phyloP scores from a whole-genome alignment of 2,797 vertebrate species.

The Odontamblyopus rebecca region DNA sequence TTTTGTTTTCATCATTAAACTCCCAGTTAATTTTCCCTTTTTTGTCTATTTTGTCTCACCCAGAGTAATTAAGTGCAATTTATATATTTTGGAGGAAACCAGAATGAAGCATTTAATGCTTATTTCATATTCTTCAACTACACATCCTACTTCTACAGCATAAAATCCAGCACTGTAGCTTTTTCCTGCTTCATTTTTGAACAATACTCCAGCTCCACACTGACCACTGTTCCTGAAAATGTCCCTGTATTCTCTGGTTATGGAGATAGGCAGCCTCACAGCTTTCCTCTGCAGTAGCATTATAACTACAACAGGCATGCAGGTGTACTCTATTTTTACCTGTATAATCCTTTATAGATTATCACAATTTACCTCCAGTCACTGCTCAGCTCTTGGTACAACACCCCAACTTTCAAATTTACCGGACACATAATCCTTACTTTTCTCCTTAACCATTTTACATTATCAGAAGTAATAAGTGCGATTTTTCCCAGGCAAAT shows the following conservation, averaged over 20 bases:
- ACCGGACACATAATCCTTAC: conserved; percentile 66
- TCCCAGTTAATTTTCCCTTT: too few relatives aligned
- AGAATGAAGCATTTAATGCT: background rate
- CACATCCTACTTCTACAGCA: background rate
- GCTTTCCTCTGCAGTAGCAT: conserved; percentile 51
- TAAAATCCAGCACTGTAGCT: conserved; percentile 24
- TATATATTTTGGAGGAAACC: background rate
- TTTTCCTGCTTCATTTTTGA: conserved; percentile 24
- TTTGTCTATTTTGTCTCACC: too few relatives aligned
- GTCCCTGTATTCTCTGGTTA: conserved; percentile 53
- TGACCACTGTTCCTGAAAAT: conserved; percentile 47
- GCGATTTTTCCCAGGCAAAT: conserved; percentile 64
- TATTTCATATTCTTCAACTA: background rate
- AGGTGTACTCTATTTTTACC: conserved; percentile 75
- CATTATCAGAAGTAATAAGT: conserved; percentile 71
- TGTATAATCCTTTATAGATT: conserved; percentile 75
- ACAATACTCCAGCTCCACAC: conserved; percentile 36
- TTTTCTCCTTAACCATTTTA: conserved; percentile 59
- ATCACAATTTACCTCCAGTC: conserved; percentile 68
- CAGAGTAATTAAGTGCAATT: background rate
- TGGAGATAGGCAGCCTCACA: conserved; percentile 50
- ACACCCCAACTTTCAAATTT: conserved; percentile 69
- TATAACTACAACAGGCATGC: conserved; percentile 62
- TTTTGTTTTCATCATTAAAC: too few relatives aligned
- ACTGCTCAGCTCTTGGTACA: conserved; percentile 50